These are phyloP conservation scores for Anguilla pacifica DNA, from an alignment of 2,797 vertebrate species.

Conservation along the genomic window DNA sequence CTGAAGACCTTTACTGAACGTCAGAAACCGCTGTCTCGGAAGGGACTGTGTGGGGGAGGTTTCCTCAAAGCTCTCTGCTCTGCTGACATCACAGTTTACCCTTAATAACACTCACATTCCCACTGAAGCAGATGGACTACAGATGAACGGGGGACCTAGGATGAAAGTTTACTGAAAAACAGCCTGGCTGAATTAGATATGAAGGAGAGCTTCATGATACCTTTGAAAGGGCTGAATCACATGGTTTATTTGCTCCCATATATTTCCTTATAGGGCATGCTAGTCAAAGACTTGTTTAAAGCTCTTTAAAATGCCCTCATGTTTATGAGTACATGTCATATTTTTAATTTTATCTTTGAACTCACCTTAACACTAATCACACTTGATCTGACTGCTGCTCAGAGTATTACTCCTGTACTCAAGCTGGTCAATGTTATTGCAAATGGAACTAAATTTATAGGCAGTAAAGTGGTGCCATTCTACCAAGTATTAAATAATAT, in stretches of 20 bases:
- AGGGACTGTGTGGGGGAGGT: background rate
- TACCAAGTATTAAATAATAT: background rate
- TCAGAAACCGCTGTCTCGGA: background rate
- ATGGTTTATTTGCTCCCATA: slow-evolving; percentile 41
- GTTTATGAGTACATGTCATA: slow-evolving; percentile 6
- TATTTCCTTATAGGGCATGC: background rate
- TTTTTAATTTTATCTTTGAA: background rate
- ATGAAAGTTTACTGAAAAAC: slow-evolving; percentile 34
- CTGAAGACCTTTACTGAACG: slow-evolving; percentile 11
- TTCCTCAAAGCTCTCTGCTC: background rate
- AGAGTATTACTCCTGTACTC: background rate
- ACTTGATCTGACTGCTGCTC: slow-evolving; percentile 12
- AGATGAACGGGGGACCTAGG: slow-evolving; percentile 49
- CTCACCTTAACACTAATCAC: slow-evolving; percentile 2
- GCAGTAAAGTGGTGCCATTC: background rate
- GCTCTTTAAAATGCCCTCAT: background rate
- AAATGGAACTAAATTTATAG: background rate
- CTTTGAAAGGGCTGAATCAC: slow-evolving; percentile 47
- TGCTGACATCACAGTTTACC: slow-evolving; percentile 25
- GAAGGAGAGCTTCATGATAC: slow-evolving; percentile 47
- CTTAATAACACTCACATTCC: slow-evolving; percentile 29
- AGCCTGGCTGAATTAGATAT: slow-evolving; percentile 56
- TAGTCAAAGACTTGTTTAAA: background rate
- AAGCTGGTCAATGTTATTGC: background rate
- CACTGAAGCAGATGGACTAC: slow-evolving; percentile 56